Base-by-base conservation (phyloP, 1,140 invertebrate genomes). In the Drosophila guanche region DNA sequence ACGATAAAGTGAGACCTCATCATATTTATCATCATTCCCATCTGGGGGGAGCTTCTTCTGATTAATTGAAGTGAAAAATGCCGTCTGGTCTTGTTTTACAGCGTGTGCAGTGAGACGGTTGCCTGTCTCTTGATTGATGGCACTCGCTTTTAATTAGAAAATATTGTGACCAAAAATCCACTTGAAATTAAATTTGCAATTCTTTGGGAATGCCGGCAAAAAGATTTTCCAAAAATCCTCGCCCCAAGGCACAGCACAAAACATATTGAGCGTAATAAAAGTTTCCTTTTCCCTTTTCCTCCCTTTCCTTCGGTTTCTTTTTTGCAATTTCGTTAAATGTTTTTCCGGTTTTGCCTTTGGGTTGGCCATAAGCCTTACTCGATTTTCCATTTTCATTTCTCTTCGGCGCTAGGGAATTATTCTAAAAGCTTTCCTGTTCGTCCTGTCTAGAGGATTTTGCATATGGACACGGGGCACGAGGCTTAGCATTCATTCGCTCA, bases 51-150 rank as follows among this genome's bases (percentile, higher is more conserved):
- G 16, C 16, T 20, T 20, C 25, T 43, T 22, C 75, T 79, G 77
- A 80, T 80, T 80, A 80, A 80, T 80, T 80, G 77, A 80, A 80
- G 77, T 80, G 72, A 75, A 80, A 80, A 80, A 79, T 76, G 65
- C 57, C 46, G 43, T 48, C 52, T 62, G 59, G 16, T 37, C 67
- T 58, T 40, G 20, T 43, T 57, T 68, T 46, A 0, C 16, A 20
- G 16, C 0, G 0, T 20, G 16, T 20, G 16, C 0, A 1, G 16
- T 20, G 16, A 20, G 16, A 1, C 16, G 16, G 16, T 20, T 20
- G 16, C 16, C 1, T 20, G 16, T 1, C 1, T 42, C 61, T 43
- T 79, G 77, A 79, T 79, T 79, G 77, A 79, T 79, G 77, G 65
- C 77, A 79, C 76, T 80, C 81, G 78, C 60, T 57, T 76, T 65